Evolutionary conservation across 30 jellyfish, hydroid and myxozoan genomes (phyloP).

Genomic region (Pseudorhiza aurosa): DNA sequence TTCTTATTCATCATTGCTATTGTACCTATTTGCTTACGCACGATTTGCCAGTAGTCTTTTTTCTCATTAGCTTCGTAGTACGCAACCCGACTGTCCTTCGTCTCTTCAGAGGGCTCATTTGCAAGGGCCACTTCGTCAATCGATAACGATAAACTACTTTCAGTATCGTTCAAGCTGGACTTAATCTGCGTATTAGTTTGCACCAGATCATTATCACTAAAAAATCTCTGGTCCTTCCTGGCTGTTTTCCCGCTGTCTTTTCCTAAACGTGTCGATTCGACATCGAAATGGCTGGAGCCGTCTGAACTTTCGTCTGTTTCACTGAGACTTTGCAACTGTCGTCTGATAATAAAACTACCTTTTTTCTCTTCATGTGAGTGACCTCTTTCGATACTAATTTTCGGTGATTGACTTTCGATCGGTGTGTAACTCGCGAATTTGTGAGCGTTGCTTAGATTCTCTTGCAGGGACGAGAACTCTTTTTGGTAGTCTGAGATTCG

Average conservation of each 20-base stretch:
- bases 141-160: neutral
- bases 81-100: neutral
- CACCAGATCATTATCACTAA: slow-evolving; percentile 18
- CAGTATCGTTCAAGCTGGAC: neutral
- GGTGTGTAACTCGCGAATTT: slow-evolving; percentile 13
- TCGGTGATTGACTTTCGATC: neutral
- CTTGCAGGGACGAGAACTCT: slow-evolving; percentile 56
- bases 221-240: neutral
- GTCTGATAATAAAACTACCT: neutral
- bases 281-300: neutral
- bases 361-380: neutral
- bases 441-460: slow-evolving; percentile 49
- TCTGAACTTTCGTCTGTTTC: slow-evolving; percentile 11
- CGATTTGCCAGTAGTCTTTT: slow-evolving; percentile 45
- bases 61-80: slow-evolving; percentile 1
- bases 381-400: neutral
- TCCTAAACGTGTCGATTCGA: neutral
- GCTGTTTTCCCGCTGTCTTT: neutral
- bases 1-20: slow-evolving; percentile 29
- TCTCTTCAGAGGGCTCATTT: neutral
- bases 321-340: slow-evolving; percentile 1
- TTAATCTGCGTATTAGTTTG: slow-evolving; percentile 10
- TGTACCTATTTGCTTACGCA: slow-evolving; percentile 20
- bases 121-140: slow-evolving; percentile 22
- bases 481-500: slow-evolving; percentile 65